A percentile compares a stretch with the other conserved stretches of the same genome.
phyloP scores from a whole-genome alignment of 1,140 invertebrate genomes.

The Diachasma alloeum region DNA sequence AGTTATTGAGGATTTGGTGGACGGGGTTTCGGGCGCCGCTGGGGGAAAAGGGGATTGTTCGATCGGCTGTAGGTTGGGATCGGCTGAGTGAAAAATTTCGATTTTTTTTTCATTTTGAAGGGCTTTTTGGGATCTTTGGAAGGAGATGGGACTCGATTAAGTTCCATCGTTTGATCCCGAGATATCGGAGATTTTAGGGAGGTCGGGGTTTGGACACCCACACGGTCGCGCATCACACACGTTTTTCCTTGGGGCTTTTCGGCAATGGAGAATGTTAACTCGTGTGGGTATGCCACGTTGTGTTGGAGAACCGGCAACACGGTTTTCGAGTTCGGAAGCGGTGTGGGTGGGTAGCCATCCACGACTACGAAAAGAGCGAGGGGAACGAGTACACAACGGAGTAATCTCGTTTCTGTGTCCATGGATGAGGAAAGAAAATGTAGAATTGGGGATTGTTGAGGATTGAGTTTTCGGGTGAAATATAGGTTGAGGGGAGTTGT shows the following conservation, averaged over 20 bases:
- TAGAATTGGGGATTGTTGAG: not conserved
- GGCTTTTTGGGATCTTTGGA: not conserved
- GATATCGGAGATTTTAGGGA: not conserved
- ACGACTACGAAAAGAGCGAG: not conserved
- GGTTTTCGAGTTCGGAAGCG: conserved; percentile 52
- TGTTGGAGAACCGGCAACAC: conserved; percentile 57
- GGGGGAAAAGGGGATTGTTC: too few species aligned
- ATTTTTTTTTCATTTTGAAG: not conserved
- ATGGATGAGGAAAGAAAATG: not conserved
- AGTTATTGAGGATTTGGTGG: too few species aligned
- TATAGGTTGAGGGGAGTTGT: too few species aligned
- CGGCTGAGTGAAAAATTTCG: not conserved
- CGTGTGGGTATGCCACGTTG: not conserved
- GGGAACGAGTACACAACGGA: conserved; percentile 17
- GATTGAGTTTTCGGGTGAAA: not conserved
- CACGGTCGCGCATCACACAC: too few species aligned
- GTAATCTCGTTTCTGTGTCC: conserved; percentile 56
- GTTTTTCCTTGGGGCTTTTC: not conserved
- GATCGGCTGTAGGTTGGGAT: too few species aligned
- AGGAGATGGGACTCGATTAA: not conserved
- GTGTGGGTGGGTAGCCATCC: conserved; percentile 24
- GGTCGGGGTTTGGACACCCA: conserved; percentile 15
- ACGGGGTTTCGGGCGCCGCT: too few species aligned
- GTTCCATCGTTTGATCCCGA: too few species aligned
- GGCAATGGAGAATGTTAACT: too few species aligned